Conservation (phyloP, 2,797 vertebrate genomes). For the Strix occidentalis region DNA sequence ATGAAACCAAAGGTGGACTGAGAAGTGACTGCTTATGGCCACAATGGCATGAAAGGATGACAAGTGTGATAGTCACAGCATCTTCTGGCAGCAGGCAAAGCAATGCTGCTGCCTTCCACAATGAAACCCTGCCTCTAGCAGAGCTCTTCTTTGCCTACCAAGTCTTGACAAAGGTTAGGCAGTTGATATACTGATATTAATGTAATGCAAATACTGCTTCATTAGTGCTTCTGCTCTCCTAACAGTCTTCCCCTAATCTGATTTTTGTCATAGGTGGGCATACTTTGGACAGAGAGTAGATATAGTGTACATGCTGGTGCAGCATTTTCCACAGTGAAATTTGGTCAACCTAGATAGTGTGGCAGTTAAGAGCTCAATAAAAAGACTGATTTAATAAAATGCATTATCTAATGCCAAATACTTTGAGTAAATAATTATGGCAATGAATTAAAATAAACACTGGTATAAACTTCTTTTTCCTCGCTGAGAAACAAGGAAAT, state of each 20-base stretch:
- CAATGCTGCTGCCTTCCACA: rapidly evolving
- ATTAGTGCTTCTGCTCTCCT: neutral
- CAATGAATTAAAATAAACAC: neutral
- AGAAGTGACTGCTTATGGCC: neutral
- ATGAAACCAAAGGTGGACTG: neutral
- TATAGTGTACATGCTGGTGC: neutral
- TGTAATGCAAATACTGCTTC: neutral
- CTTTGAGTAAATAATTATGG: neutral
- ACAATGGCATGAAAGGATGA: neutral
- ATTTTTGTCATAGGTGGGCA: neutral
- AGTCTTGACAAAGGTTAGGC: neutral
- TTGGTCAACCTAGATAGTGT: neutral
- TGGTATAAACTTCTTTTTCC: neutral
- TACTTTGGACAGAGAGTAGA: neutral
- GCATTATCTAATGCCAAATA: neutral
- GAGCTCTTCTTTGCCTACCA: neutral
- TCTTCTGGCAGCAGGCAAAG: neutral
- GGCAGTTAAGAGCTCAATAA: neutral
- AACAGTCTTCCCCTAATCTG: neutral
- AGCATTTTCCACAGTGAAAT: neutral
- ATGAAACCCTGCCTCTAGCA: rapidly evolving
- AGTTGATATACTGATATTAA: neutral
- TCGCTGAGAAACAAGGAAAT: neutral
- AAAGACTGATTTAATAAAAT: neutral
- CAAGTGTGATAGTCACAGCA: neutral